phyloP scores from a whole-genome alignment of 35 echinoderm and acorn worm species.

The Holothuria glaberrima region DNA sequence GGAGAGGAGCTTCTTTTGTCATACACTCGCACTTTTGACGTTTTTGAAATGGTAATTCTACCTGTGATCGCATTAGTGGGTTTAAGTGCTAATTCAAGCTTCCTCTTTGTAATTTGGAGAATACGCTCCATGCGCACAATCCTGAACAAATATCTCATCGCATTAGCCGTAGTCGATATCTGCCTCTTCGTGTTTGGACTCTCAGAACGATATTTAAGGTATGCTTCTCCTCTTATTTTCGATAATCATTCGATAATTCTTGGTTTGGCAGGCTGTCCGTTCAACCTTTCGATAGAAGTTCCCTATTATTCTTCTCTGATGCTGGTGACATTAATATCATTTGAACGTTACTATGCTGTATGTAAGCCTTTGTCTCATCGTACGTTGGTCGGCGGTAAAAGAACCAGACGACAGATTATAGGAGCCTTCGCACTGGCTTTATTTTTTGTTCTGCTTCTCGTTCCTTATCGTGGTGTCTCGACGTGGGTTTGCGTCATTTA shows the following conservation, averaged over 20 bases:
- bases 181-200: not conserved
- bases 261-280: not conserved
- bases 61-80: not conserved
- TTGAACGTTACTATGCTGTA: constrained; percentile 12
- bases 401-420: not conserved
- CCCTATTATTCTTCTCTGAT: not conserved
- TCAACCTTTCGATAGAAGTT: not conserved
- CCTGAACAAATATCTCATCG: constrained; percentile 14
- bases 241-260: not conserved
- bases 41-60: not conserved
- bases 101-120: constrained; percentile 16
- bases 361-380: constrained; percentile 1
- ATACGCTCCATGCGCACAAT: not conserved
- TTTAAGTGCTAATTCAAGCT: not conserved
- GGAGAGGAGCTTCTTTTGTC: not conserved
- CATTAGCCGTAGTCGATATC: constrained; percentile 13
- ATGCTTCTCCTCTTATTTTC: not conserved
- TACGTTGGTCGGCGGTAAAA: not conserved
- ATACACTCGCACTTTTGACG: not conserved
- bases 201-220: not conserved
- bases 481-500: not conserved
- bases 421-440: not conserved
- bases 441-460: not conserved
- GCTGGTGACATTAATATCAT: not conserved
- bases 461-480: constrained; percentile 1